phyloP scores from a whole-genome alignment of 2,113 vertebrate species.

The Balaenoptera acutorostrata region DNA sequence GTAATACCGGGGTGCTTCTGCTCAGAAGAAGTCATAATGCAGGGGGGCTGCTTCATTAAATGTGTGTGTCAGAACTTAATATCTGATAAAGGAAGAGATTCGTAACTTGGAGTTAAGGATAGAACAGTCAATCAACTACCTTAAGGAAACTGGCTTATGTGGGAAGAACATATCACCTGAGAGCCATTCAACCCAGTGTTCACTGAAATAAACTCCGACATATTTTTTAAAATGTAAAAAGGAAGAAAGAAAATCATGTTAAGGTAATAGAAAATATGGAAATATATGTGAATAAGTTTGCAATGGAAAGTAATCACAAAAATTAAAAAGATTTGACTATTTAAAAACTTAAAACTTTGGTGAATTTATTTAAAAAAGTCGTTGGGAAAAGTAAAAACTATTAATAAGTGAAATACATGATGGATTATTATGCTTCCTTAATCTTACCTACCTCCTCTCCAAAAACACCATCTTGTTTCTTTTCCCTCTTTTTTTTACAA shows the following conservation, averaged over 20 bases:
- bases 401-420: not conserved
- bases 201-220: not conserved
- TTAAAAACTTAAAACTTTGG: not conserved
- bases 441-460: not conserved
- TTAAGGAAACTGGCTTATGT: not conserved
- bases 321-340: not conserved
- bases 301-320: not conserved
- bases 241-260: not conserved
- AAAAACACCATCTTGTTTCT: not conserved
- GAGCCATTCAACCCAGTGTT: not conserved
- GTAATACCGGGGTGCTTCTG: not conserved
- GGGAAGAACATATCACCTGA: not conserved
- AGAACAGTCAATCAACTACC: not conserved
- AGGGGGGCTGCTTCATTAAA: not conserved
- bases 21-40: not conserved
- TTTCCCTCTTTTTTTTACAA: not conserved
- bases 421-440: not conserved
- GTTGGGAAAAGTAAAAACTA: not conserved
- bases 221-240: not conserved
- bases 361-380: not conserved
- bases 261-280: not conserved
- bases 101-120: not conserved
- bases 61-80: not conserved
- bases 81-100: not conserved
- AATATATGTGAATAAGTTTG: not conserved